Conservation (phyloP, 1,140 invertebrate species). For the Helicoverpa armigera region DNA sequence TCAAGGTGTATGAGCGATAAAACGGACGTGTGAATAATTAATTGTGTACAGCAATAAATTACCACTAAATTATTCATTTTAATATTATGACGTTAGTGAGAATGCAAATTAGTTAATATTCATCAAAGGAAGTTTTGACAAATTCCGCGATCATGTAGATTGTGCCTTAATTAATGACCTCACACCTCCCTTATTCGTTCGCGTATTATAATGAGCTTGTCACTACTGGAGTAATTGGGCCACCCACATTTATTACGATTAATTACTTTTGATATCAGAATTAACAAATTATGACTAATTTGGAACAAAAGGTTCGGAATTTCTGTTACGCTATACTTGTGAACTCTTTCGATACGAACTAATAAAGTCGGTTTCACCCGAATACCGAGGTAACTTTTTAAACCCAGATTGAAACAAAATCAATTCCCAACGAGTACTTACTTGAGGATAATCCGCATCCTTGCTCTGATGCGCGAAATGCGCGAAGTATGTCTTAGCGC, state of each 20-base stretch:
- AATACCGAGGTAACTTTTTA: neutral
- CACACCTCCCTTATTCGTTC: constrained; percentile 33
- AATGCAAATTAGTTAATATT: constrained; percentile 36
- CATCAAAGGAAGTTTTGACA: constrained; percentile 40
- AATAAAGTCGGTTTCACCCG: too few species aligned
- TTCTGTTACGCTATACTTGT: too few species aligned
- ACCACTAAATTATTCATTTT: constrained; percentile 25
- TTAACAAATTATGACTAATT: neutral
- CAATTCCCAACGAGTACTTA: constrained; percentile 60
- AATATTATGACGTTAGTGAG: constrained; percentile 27
- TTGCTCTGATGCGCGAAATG: constrained; percentile 94
- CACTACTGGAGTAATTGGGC: neutral
- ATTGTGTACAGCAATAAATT: constrained; percentile 13
- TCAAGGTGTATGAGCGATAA: neutral
- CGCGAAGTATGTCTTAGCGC: constrained; percentile 91
- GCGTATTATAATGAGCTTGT: constrained; percentile 19
- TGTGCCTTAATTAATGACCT: constrained; percentile 31
- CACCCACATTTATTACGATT: constrained; percentile 11
- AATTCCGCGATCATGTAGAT: constrained; percentile 31
- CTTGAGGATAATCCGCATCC: constrained; percentile 91
- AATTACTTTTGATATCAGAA: constrained; percentile 3
- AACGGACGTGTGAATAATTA: constrained; percentile 1
- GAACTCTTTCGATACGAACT: too few species aligned
- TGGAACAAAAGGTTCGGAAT: neutral
- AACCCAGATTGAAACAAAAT: neutral